phyloP scores from a whole-genome alignment of 2,797 vertebrate genomes.

The Halcyon leucocephala region DNA sequence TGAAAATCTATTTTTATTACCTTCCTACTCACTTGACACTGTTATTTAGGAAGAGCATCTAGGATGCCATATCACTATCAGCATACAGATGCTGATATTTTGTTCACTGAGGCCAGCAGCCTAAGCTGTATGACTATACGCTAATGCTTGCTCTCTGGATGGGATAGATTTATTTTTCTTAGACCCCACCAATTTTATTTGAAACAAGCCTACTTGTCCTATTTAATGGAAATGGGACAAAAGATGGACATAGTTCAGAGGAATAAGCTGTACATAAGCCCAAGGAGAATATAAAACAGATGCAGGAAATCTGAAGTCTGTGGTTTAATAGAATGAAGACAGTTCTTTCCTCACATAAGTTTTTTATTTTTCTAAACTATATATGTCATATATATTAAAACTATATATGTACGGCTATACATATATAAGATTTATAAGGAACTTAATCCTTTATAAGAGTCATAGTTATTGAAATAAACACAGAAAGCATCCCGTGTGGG shows the following conservation, averaged over 20 bases:
- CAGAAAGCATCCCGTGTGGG: not conserved
- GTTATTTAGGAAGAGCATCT: not conserved
- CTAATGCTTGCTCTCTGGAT: not conserved
- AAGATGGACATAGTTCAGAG: not conserved
- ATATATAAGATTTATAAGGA: not conserved
- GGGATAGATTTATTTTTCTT: not conserved
- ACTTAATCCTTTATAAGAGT: slow-evolving; percentile 38
- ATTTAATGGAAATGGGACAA: not conserved
- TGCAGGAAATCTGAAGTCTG: slow-evolving; percentile 2
- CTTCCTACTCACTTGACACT: not conserved
- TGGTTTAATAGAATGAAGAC: not conserved
- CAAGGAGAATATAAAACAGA: slow-evolving; percentile 31
- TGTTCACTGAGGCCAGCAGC: not conserved
- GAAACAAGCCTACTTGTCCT: not conserved
- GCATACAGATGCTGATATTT: not conserved
- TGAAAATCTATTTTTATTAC: not conserved
- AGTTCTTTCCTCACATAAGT: not conserved
- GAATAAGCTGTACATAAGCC: slow-evolving; percentile 8
- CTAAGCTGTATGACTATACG: not conserved
- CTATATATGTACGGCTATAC: not conserved
- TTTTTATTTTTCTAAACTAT: slow-evolving; percentile 17
- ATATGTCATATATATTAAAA: not conserved
- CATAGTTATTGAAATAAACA: slow-evolving; percentile 44
- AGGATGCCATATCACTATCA: not conserved
- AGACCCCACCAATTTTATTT: not conserved